A percentile compares a stretch with the other conserved stretches of the same genome.
These are phyloP conservation scores for Chrysemys picta DNA, from an alignment of 2,113 vertebrate species.

Conservation along the genomic window DNA sequence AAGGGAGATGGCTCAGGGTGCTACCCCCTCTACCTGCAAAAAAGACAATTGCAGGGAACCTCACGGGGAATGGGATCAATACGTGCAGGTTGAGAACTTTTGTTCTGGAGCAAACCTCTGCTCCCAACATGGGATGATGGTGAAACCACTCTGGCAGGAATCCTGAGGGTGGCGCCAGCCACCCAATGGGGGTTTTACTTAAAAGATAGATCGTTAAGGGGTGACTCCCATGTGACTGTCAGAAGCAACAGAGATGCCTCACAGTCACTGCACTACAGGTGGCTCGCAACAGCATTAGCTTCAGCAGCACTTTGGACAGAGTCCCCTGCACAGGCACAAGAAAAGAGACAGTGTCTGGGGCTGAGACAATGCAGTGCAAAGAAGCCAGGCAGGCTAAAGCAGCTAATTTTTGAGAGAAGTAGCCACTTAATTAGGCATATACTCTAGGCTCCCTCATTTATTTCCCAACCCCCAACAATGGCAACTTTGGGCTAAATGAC, in stretches of 20 bases:
- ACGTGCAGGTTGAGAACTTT: background rate
- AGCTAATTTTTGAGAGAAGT: background rate
- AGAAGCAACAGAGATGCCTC: background rate
- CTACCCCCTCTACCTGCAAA: background rate
- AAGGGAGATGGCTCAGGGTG: background rate
- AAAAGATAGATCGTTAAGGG: background rate
- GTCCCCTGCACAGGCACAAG: background rate
- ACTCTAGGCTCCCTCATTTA: background rate
- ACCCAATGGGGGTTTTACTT: background rate
- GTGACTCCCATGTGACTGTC: background rate
- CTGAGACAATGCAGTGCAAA: rapidly evolving
- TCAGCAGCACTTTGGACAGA: background rate
- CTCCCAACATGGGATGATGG: background rate
- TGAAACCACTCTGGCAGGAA: background rate
- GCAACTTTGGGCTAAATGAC: background rate
- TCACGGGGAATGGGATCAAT: background rate
- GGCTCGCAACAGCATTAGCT: background rate
- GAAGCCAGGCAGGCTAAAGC: conserved; percentile 36
- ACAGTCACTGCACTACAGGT: background rate
- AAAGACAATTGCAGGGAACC: background rate
- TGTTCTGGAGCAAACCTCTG: background rate
- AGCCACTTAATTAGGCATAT: background rate
- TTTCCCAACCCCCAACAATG: background rate
- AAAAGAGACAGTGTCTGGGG: background rate
- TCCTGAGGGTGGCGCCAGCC: background rate